These are phyloP conservation scores for Gymnoscelis rufifasciata DNA, from an alignment of 2,888 invertebrate genomes.

Conservation along the genomic window DNA sequence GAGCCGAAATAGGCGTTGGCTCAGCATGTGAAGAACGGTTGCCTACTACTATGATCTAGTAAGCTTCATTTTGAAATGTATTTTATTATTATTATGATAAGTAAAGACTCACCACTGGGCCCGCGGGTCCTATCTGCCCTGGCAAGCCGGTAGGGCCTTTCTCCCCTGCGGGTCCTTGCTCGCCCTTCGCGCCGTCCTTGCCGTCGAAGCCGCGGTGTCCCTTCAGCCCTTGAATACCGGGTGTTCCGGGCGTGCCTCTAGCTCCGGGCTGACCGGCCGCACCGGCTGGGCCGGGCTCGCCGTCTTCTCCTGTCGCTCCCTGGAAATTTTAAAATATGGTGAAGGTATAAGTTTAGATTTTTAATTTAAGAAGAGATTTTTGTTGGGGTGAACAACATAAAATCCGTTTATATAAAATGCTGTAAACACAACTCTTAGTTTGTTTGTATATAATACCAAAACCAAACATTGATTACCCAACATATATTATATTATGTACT, in stretches of 20 bases:
- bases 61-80: no score
- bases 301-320: slow-evolving; percentile 89
- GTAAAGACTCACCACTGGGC: slow-evolving; percentile 83
- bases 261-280: slow-evolving; percentile 85
- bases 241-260: slow-evolving; percentile 85
- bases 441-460: no score
- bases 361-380: no score
- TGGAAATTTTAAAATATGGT: slow-evolving; percentile 34
- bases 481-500: no score
- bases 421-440: no score
- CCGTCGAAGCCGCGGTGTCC: slow-evolving; percentile 91
- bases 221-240: slow-evolving; percentile 89
- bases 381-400: no score
- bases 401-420: no score
- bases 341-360: not conserved
- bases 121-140: slow-evolving; percentile 85
- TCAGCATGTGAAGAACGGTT: no score
- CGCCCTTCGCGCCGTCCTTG: slow-evolving; percentile 89
- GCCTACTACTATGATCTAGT: no score
- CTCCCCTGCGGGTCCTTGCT: slow-evolving; percentile 86
- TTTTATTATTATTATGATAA: no score
- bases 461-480: no score
- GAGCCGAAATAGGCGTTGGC: no score
- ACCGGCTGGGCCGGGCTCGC: slow-evolving; percentile 87
- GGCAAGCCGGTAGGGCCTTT: slow-evolving; percentile 84